phyloP scores from a whole-genome alignment of 2,888 invertebrate species.

The Ophioninae sp. region DNA sequence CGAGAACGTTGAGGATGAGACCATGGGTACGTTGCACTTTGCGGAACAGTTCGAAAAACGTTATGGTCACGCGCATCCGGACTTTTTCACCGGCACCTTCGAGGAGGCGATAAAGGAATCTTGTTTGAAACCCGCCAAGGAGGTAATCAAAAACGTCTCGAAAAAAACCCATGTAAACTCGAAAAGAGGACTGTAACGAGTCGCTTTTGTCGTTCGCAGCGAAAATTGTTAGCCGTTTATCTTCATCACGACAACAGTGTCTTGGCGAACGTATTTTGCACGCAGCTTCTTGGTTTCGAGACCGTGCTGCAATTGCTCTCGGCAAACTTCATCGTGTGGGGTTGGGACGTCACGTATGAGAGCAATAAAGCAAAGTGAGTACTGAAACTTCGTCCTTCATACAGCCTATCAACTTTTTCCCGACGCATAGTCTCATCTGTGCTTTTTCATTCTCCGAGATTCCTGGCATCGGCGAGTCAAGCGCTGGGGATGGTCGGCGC shows the following conservation, averaged over 20 bases:
- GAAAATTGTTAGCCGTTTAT: conserved; percentile 96
- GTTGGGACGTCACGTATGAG: conserved; percentile 97
- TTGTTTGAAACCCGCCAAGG: conserved; percentile 93
- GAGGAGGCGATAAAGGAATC: conserved; percentile 96
- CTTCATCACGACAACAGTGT: conserved; percentile 98
- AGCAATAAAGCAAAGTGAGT: conserved; percentile 91
- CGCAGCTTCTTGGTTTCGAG: conserved; percentile 95
- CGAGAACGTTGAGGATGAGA: conserved; percentile 92
- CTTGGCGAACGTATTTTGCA: conserved; percentile 97
- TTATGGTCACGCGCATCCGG: conserved; percentile 93
- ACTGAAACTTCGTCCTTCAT: not conserved
- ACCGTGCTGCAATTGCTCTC: conserved; percentile 94
- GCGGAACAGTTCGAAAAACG: conserved; percentile 92
- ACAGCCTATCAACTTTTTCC: not conserved
- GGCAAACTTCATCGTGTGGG: conserved; percentile 96
- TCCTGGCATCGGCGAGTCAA: conserved; percentile 88
- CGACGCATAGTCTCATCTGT: conserved; percentile 53
- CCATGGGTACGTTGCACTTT: conserved; percentile 92
- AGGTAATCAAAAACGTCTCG: conserved; percentile 81
- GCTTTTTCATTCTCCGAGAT: conserved; percentile 81
- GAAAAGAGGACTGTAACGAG: not conserved
- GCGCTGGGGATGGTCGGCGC: conserved; percentile 92
- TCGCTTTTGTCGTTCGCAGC: conserved; percentile 83
- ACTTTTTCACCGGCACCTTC: conserved; percentile 95
- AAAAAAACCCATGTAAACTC: too few species aligned